Base-by-base conservation (phyloP, 2,888 invertebrate genomes). In the Parnassius orleans region DNA sequence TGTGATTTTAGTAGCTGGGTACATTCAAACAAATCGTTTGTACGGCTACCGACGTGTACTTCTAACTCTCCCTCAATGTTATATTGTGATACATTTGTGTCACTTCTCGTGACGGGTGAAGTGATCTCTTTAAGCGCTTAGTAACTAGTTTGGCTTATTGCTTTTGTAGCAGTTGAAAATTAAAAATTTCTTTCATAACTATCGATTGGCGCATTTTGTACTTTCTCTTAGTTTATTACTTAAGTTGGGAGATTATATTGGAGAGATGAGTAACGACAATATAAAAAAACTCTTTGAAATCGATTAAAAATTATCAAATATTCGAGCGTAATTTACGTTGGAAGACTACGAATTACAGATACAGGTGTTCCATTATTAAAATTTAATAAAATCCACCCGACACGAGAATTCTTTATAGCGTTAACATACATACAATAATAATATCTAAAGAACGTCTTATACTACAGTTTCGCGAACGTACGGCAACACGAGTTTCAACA, bases 111-210 rank as follows among this genome's bases (percentile, higher is more conserved):
- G 76, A 69, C 75, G 76, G 74, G 71, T 69, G 70, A 66, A 66
- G 65, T 50, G 43, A 42, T 15, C 48, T 61, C 51, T 54, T 53
- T 46, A 74, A 75, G 74, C 75, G 66, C 77, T 78, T 80, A 79
- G n/a, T 56, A 61, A 52, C 80, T 81, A 80, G 75, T 81, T 80
- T 80, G 80, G 81, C 81, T 73, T 79, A 76, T 60, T 48, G 48
- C 47, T n/a, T 48, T 2, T 24, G 14, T 19, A 42, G 24, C 24
- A 11, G 14, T 15, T 44, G 41, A 53, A 44, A 50, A 50, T 7
- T 15, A 50, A 67, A 33, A 33, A 33, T 33, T 33, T 5, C 5
- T 33, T 33, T 33, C 5, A 33, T 33, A 7, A 33, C 7, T 7
- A 33, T 33, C 33, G 33, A 33, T 33, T 33, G 33, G 33, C 33